phyloP scores from a whole-genome alignment of 2,797 vertebrate species.

The Sciurus carolinensis region DNA sequence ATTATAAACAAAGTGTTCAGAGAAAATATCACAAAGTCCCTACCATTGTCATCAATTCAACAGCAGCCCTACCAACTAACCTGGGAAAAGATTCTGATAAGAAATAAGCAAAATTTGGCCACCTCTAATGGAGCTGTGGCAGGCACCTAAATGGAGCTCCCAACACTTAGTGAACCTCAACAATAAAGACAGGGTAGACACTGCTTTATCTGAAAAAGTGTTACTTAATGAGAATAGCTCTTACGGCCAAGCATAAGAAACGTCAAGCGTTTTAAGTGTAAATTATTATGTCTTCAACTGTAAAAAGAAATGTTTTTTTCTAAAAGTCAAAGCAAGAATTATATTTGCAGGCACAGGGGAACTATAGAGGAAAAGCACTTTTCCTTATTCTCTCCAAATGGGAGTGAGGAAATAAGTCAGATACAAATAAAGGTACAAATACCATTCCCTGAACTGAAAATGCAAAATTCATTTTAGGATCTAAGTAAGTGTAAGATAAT shows the following conservation, averaged over 20 bases:
- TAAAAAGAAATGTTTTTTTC: slow-evolving; percentile 24
- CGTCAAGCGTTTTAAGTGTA: neutral
- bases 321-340: slow-evolving; percentile 53
- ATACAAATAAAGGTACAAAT: neutral
- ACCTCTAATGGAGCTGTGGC: neutral
- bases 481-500: neutral
- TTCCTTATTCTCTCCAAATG: slow-evolving; percentile 36
- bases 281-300: slow-evolving; percentile 56
- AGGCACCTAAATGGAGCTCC: neutral
- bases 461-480: slow-evolving; percentile 40
- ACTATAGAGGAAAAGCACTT: neutral
- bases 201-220: neutral
- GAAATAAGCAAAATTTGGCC: neutral
- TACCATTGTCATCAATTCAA: neutral
- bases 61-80: neutral
- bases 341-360: neutral
- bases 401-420: slow-evolving; percentile 26
- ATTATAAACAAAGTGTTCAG: slow-evolving; percentile 44
- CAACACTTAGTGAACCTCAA: neutral
- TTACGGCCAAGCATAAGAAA: slow-evolving; percentile 43
- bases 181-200: neutral
- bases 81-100: slow-evolving; percentile 8
- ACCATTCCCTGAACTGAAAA: neutral
- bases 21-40: slow-evolving; percentile 31
- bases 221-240: slow-evolving; percentile 1